phyloP scores from a whole-genome alignment of 2,888 invertebrate species.

The Sarcophaga carnaria region DNA sequence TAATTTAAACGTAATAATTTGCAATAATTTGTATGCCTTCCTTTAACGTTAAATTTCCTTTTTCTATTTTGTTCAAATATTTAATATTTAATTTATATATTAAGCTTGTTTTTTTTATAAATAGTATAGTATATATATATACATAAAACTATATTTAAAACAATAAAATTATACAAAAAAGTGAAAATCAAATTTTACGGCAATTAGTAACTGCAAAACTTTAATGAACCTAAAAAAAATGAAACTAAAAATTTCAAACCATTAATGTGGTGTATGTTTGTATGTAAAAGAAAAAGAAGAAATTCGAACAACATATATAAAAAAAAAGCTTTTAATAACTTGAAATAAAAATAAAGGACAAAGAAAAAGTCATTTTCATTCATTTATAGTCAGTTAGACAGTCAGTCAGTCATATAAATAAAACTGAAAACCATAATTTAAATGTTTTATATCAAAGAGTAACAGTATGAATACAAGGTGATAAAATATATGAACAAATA shows the following conservation, averaged over 20 bases:
- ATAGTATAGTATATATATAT: constrained; percentile 20
- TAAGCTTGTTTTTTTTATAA: constrained; percentile 61
- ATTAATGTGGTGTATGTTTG: not conserved
- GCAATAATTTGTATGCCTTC: constrained; percentile 66
- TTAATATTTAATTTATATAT: constrained; percentile 55
- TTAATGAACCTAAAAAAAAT: constrained; percentile 21
- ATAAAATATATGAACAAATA: not conserved
- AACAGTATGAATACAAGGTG: not conserved
- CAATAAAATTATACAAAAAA: constrained; percentile 39
- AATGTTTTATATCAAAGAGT: not conserved
- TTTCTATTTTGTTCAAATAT: constrained; percentile 24
- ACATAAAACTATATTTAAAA: constrained; percentile 34
- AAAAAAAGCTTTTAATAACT: not conserved
- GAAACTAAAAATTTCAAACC: constrained; percentile 21
- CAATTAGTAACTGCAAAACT: constrained; percentile 57
- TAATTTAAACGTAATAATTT: constrained; percentile 48
- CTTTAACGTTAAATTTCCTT: constrained; percentile 35
- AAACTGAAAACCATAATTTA: not conserved
- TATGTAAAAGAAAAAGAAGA: constrained; percentile 1
- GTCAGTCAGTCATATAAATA: not conserved
- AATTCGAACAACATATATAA: not conserved
- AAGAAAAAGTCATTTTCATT: not conserved
- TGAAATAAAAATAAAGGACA: not conserved
- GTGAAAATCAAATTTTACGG: constrained; percentile 45
- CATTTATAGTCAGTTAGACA: not conserved